Evolutionary conservation across 2,113 vertebrate genomes (phyloP).

Genomic region (Raphicerus campestris): DNA sequence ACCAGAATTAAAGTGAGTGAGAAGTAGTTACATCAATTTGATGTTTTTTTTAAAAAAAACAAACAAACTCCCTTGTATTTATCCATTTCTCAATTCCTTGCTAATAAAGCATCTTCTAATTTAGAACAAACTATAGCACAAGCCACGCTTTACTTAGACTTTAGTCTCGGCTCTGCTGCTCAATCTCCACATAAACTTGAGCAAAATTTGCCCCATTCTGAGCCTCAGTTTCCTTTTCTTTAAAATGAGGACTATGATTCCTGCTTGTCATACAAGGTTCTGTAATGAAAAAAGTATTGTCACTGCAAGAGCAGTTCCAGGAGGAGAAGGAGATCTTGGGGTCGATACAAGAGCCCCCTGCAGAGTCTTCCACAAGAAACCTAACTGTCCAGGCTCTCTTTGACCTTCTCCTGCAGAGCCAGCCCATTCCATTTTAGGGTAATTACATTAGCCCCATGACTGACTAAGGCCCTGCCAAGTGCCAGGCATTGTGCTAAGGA

Average conservation of each 20-base stretch:
- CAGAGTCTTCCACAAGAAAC: neutral
- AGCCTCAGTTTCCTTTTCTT: neutral
- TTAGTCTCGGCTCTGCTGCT: neutral
- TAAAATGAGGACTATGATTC: neutral
- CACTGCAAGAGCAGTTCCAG: neutral
- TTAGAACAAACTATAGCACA: neutral
- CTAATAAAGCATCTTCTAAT: constrained; percentile 1
- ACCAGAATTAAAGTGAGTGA: constrained; percentile 93
- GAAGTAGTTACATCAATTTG: neutral
- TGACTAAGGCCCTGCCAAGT: neutral
- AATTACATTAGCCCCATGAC: neutral
- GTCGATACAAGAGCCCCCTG: neutral
- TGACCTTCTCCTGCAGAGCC: neutral
- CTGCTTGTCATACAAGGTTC: neutral
- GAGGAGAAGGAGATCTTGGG: neutral
- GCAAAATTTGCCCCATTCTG: neutral
- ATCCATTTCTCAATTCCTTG: neutral
- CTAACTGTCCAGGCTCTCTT: neutral
- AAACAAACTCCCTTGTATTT: neutral
- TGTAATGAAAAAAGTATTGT: neutral
- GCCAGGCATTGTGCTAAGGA: neutral
- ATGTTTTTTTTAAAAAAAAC: neutral
- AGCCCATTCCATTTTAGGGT: neutral
- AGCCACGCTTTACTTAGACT: neutral
- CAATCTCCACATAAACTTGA: neutral